phyloP scores from a whole-genome alignment of 2,113 vertebrate genomes.

The Phalacrocorax carbo region DNA sequence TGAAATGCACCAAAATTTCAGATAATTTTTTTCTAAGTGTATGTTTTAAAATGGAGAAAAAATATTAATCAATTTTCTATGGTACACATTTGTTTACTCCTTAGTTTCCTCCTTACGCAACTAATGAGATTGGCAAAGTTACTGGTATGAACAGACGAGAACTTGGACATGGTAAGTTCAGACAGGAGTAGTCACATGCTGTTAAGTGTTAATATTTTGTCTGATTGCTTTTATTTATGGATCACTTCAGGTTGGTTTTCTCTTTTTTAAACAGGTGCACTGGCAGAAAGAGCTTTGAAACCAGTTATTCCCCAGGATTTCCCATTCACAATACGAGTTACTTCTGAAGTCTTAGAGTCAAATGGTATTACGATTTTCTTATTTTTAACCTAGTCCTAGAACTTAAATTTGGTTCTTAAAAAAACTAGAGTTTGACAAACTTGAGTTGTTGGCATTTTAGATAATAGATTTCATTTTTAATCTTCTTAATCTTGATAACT shows the following conservation, averaged over 20 bases:
- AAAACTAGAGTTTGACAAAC: not conserved
- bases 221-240: not conserved
- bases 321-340: constrained; percentile 95
- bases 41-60: not conserved
- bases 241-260: not conserved
- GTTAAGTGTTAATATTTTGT: not conserved
- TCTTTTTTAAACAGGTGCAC: constrained; percentile 79
- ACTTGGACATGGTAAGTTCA: constrained; percentile 90
- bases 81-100: not conserved
- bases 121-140: constrained; percentile 92
- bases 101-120: constrained; percentile 97
- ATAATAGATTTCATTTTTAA: not conserved
- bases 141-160: constrained; percentile 89
- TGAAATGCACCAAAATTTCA: not conserved
- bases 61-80: not conserved
- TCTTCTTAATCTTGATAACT: not conserved
- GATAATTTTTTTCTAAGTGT: not conserved
- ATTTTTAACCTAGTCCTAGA: not conserved
- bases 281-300: constrained; percentile 92
- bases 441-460: not conserved
- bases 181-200: not conserved
- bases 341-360: constrained; percentile 95
- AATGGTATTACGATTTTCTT: constrained; percentile 80
- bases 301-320: constrained; percentile 92
- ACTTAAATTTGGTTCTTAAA: not conserved